These are phyloP conservation scores for Cuculus canorus DNA, from an alignment of 2,797 vertebrate genomes.

Conservation along the genomic window DNA sequence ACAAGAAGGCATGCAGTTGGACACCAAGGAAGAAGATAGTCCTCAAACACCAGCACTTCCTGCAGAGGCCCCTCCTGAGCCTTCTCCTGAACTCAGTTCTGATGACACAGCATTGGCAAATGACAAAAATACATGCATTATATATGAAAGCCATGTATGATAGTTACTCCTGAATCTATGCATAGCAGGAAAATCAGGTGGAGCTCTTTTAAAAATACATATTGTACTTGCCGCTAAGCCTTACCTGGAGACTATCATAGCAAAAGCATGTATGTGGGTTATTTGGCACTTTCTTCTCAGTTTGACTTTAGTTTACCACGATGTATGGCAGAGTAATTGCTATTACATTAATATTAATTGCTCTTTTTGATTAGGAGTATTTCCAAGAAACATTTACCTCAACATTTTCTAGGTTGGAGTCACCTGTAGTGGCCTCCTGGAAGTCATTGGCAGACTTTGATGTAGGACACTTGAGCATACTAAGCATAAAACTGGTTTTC, in stretches of 20 bases:
- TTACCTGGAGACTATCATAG: conserved; percentile 80
- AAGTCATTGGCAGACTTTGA: conserved; percentile 58
- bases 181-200: conserved; percentile 84
- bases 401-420: conserved; percentile 58
- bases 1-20: conserved; percentile 63
- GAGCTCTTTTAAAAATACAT: conserved; percentile 75
- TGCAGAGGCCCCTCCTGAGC: conserved; percentile 31
- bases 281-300: conserved; percentile 76
- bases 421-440: conserved; percentile 17
- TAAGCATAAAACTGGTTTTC: conserved; percentile 3
- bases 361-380: conserved; percentile 53
- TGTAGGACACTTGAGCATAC: conserved; percentile 36
- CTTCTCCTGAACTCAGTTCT: conserved; percentile 58
- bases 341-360: conserved; percentile 69
- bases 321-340: conserved; percentile 62
- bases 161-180: conserved; percentile 82
- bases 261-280: conserved; percentile 72
- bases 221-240: conserved; percentile 82
- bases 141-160: conserved; percentile 98
- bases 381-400: conserved; percentile 73
- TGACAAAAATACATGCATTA: conserved; percentile 80
- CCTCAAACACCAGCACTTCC: conserved; percentile 51
- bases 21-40: conserved; percentile 67
- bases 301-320: conserved; percentile 58
- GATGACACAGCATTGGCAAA: conserved; percentile 51